Evolutionary conservation across 2,888 invertebrate genomes (phyloP).

Genomic region (Callyntrura guangdongensis): DNA sequence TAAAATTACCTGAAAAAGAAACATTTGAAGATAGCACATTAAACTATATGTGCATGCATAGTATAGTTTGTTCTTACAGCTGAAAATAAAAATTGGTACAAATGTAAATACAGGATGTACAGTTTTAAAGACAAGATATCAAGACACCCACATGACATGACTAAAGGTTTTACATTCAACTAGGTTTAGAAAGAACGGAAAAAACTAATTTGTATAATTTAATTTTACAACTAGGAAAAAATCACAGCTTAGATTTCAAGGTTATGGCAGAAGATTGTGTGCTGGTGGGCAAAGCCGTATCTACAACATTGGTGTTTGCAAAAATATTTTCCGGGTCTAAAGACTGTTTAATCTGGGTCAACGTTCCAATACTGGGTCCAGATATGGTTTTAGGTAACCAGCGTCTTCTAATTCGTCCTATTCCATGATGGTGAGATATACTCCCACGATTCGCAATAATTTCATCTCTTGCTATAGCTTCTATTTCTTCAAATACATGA

Average conservation of each 20-base stretch:
- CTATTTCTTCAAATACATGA: constrained; percentile 93
- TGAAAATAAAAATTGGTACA: too few species aligned
- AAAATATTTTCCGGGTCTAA: constrained; percentile 98
- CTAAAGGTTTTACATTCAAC: too few species aligned
- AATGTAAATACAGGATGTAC: too few species aligned
- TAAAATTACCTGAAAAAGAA: too few species aligned
- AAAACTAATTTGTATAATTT: too few species aligned
- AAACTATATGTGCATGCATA: too few species aligned
- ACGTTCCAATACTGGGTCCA: constrained; percentile 91
- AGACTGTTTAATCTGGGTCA: constrained; percentile 93
- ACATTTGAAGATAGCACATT: too few species aligned
- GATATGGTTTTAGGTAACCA: constrained; percentile 96
- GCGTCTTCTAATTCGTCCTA: constrained; percentile 95
- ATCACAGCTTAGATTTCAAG: constrained; percentile 75
- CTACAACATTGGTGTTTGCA: constrained; percentile 93
- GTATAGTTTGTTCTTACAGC: too few species aligned
- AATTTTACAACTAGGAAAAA: neutral
- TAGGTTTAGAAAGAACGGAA: too few species aligned
- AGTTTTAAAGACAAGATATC: neutral
- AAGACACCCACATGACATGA: too few species aligned
- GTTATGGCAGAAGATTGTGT: constrained; percentile 27
- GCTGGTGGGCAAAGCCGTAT: neutral
- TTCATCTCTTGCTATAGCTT: constrained; percentile 95
- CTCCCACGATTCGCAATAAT: constrained; percentile 96
- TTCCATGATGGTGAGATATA: constrained; percentile 98